Evolutionary conservation across 2,888 invertebrate genomes (phyloP), one percentile per base, ranked within the genome.

Genomic region (Melieria omissa): DNA sequence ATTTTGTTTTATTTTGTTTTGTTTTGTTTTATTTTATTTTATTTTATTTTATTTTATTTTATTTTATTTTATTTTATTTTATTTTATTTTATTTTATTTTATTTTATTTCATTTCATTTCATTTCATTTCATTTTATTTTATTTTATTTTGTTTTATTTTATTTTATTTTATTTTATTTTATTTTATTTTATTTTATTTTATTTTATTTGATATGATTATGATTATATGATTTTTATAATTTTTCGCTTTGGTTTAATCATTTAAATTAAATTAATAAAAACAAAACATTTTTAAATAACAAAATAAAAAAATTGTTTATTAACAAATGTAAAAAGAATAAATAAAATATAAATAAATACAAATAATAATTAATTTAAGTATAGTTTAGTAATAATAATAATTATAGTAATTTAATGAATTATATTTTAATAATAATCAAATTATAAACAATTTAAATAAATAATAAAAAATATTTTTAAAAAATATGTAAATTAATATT

Each of bases 111-210:
- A 52, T 52, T 52, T 52, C 5, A 52, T 52, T 52, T 52, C 5
- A 52, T 52, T 54, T 54, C 6, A 6, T 54, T 54, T 54, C 6
- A 54, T 54, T 52, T 54, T 54, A 54, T 54, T 54, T 54, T 54
- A 9, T 54, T 54, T 54, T 7, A 54, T 54, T 54, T 54, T 7
- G 6, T 54, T 54, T 54, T 7, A 54, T 54, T 54, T 54, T 7
- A 52, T 52, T 52, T 52, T 7, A 52, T 52, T 52, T 52, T 7
- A 52, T 52, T 52, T 52, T 52, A 49, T 52, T 54, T 54, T 54
- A 0, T 54, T 54, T 54, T 54, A 54, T 54, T 54, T 54, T 54
- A 54, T 54, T 54, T 54, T 54, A 54, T 54, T 54, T 54, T 54
- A 54, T 54, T 54, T 54, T 54, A 54, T 54, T 54, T 54, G 5